Base-by-base conservation (phyloP, 1,140 invertebrate genomes). In the Drosophila subobscura region DNA sequence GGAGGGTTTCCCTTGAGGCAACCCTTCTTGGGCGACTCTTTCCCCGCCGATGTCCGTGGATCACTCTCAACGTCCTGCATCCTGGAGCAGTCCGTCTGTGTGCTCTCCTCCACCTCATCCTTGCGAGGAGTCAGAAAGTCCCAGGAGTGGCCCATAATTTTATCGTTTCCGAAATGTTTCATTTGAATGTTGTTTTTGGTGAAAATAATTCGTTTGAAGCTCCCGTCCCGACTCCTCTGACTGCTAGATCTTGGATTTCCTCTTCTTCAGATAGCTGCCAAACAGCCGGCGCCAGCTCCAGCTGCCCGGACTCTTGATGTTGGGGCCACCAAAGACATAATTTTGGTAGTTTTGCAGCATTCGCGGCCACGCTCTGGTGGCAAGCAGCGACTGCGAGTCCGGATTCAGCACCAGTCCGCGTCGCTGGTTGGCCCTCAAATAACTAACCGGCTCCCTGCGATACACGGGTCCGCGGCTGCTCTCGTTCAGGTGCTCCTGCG, bases 131-230 rank as follows among this genome's bases (percentile, higher is more conserved):
- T 74, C 51, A 10, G 50, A 7, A 37, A 61, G 51, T 65, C 67
- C 47, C 37, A 45, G 37, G 46, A 61, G 63, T 86, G 81, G 66
- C 54, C 45, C 77, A 79, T 58, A 79, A 70, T 78, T 88, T 83
- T 76, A 49, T 46, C 45, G 46, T 59, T 53, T 25, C 57, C 56
- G 25, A 61, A 78, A 58, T 14, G 53, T 56, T 47, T 42, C 78
- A 86, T 83, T 46, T 20, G 60, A 61, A 33, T 33, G 10, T 33
- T 33, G 8, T 12, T 40, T 58, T 50, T 12, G 16, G 25, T 27
- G 0, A 1, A 20, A 27, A 1, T 60, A 12, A 3, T 23, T 33
- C 22, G 41, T 7, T 45, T 55, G 53, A 55, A 25, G 4, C 7
- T 22, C 20, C 20, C 25, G 10, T n/a, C 7, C 16, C 16, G 16